Conservation (phyloP, 2,113 vertebrate species). For the Paradisaea rubra region DNA sequence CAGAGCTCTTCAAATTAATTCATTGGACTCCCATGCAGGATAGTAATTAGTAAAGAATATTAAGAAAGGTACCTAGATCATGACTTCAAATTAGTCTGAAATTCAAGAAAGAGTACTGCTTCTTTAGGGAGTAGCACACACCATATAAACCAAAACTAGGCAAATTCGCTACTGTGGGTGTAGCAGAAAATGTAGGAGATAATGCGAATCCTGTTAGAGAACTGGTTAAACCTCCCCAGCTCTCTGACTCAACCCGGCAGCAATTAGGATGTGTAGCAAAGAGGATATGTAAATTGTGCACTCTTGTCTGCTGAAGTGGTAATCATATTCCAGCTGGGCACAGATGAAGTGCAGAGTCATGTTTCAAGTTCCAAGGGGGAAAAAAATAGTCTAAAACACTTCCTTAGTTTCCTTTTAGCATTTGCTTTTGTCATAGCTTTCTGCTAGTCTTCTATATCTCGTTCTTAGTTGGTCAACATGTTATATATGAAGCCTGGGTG, state of each 20-base stretch:
- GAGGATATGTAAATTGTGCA: neutral
- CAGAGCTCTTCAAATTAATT: neutral
- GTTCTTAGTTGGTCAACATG: neutral
- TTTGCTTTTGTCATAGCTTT: neutral
- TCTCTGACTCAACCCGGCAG: neutral
- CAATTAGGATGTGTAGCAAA: neutral
- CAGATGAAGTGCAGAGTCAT: neutral
- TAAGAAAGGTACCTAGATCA: neutral
- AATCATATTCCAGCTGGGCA: neutral
- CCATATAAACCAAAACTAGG: neutral
- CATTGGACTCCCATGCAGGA: neutral
- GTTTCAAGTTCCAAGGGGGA: neutral
- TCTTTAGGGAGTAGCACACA: neutral
- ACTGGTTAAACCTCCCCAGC: neutral
- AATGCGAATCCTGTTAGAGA: neutral
- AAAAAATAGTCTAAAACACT: neutral
- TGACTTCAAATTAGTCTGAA: neutral
- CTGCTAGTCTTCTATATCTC: neutral
- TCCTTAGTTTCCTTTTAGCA: neutral
- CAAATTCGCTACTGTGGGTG: neutral
- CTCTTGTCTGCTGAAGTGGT: neutral
- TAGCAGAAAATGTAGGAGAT: neutral
- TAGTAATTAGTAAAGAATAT: neutral
- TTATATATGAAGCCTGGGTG: neutral
- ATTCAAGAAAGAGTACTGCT: neutral